These are phyloP conservation scores for Sinocyclocheilus anshuiensis DNA, from an alignment of 2,113 vertebrate species.

Conservation along the genomic window DNA sequence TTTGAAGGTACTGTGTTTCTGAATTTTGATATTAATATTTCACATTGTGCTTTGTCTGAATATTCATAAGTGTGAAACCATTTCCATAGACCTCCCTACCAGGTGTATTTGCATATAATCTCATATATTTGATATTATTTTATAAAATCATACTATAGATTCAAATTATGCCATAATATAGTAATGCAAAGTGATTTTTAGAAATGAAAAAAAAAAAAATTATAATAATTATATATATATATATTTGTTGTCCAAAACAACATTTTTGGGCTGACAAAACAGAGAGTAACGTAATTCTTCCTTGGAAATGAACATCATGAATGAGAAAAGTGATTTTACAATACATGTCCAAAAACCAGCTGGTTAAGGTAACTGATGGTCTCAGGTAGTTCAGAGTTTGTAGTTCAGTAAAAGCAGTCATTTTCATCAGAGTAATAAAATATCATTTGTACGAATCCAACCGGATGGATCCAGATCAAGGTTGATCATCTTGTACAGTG, in stretches of 20 bases:
- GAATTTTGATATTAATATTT: slow-evolving; percentile 74
- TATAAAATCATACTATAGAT: slow-evolving; percentile 23
- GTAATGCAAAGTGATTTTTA: slow-evolving; percentile 41
- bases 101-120: slow-evolving; percentile 81
- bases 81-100: slow-evolving; percentile 71
- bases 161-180: slow-evolving; percentile 59
- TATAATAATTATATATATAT: slow-evolving; percentile 64
- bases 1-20: slow-evolving; percentile 37
- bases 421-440: slow-evolving; percentile 83
- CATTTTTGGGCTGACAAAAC: slow-evolving; percentile 63
- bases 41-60: slow-evolving; percentile 84
- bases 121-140: slow-evolving; percentile 46
- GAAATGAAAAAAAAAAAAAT: slow-evolving; percentile 54
- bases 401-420: slow-evolving; percentile 78
- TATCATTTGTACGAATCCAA: slow-evolving; percentile 75
- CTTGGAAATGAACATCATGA: slow-evolving; percentile 34
- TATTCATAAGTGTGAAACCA: slow-evolving; percentile 69
- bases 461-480: slow-evolving; percentile 71
- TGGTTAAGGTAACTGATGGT: slow-evolving; percentile 77
- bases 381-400: slow-evolving; percentile 80
- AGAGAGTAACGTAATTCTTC: slow-evolving; percentile 27
- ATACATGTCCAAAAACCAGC: slow-evolving; percentile 82
- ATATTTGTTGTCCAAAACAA: slow-evolving; percentile 47
- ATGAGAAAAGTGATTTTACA: slow-evolving; percentile 58
- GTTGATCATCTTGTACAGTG: slow-evolving; percentile 67